Evolutionary conservation across 2,888 invertebrate genomes (phyloP), one percentile per base, ranked within the genome.

Genomic region (Peribatodes rhomboidaria): DNA sequence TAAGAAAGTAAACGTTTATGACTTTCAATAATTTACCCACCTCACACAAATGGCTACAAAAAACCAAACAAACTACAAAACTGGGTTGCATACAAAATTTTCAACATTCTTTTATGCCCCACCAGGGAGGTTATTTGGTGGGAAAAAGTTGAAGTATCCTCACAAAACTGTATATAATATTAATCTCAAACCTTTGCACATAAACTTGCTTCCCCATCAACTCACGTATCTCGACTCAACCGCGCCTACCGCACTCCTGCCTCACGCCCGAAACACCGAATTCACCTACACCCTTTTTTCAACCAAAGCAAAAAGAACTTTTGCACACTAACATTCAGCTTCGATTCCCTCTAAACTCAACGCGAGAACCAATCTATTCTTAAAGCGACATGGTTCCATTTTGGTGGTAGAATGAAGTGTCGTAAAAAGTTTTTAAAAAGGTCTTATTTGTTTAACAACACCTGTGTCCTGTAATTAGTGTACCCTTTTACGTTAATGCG

Each of bases 381-480:
- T 46, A 46, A 6, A 35, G n/a, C 35, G 59, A 52, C 27, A 55
- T n/a, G 35, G 56, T 56, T 10, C 42, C 41, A 7, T 20, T 2
- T 13, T n/a, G n/a, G 8, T 14, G 11, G 13, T 8, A 33, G 14
- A 35, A 35, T 41, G 11, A 14, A 44, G 2, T 50, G 42, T 14
- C 50, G 20, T 31, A 35, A 33, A 42, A 37, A 61, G 49, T 67
- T 61, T 56, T 44, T 31, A 54, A 62, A 68, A 47, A 50, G 52
- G 20, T 54, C 39, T 55, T 62, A 67, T 70, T 65, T 68, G 62
- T 52, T 55, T n/a, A 60, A 46, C 61, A 46, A 53, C 66, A 66
- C 66, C 62, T 71, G 65, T 58, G 64, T 11, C 56, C 18, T 9
- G 56, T 64, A 68, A 70, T 70, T 66, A 68, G 35, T 18, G 53